Percentiles rank a stretch among this genome's conserved stretches.
These are phyloP conservation scores for Lordiphosa fenestrarum DNA, from an alignment of 2,888 invertebrate genomes.

Conservation along the genomic window DNA sequence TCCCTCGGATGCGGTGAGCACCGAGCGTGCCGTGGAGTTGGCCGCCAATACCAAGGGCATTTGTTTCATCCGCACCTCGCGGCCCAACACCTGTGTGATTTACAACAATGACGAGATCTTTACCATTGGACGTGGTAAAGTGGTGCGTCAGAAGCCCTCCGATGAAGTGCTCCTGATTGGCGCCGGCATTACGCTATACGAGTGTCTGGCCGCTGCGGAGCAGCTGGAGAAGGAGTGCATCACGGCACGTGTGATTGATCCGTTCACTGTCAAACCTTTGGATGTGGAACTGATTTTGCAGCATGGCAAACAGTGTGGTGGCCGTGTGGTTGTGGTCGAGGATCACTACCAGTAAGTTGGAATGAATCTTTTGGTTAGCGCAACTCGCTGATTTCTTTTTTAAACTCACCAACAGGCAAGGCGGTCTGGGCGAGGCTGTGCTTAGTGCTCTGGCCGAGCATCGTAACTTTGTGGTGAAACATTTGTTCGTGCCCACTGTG, in stretches of 20 bases:
- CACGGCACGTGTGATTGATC: slow-evolving; percentile 92
- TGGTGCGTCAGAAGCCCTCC: slow-evolving; percentile 87
- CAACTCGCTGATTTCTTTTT: not conserved
- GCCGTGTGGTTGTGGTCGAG: slow-evolving; percentile 94
- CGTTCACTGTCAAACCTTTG: slow-evolving; percentile 97
- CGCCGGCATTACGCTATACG: slow-evolving; percentile 95
- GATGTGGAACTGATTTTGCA: slow-evolving; percentile 88
- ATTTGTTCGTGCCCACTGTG: slow-evolving; percentile 89
- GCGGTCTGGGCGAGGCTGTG: slow-evolving; percentile 98
- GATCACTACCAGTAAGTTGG: slow-evolving; percentile 96
- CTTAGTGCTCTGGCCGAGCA: slow-evolving; percentile 88
- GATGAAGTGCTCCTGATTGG: slow-evolving; percentile 95
- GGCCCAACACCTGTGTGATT: slow-evolving; percentile 93
- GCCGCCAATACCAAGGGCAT: slow-evolving; percentile 97
- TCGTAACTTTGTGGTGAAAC: slow-evolving; percentile 86
- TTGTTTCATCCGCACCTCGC: slow-evolving; percentile 96
- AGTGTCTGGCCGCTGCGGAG: slow-evolving; percentile 92
- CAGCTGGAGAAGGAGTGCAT: slow-evolving; percentile 87
- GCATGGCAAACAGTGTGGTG: slow-evolving; percentile 89
- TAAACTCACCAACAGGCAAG: slow-evolving; percentile 79
- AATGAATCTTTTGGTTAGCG: not conserved
- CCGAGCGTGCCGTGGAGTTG: slow-evolving; percentile 96
- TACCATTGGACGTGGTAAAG: slow-evolving; percentile 88
- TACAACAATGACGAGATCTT: slow-evolving; percentile 93
- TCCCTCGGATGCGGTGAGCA: slow-evolving; percentile 95